Conservation (phyloP, 2,113 vertebrate genomes). For the Machaerirhynchus nigripectus region DNA sequence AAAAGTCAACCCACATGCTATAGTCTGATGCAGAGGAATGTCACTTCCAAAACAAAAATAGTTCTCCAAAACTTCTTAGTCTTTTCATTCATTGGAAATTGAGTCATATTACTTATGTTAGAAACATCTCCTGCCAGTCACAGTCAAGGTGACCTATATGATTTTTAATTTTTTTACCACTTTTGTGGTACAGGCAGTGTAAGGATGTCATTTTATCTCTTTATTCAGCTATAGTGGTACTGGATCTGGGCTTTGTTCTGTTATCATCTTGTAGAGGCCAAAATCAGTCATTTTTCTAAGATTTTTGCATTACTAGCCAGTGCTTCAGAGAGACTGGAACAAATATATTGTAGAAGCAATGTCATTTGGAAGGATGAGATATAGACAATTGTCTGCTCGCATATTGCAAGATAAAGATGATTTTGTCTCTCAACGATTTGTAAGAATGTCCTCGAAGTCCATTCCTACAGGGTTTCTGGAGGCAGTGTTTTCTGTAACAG, state of each 20-base stretch:
- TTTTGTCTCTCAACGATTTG: neutral
- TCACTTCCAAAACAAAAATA: neutral
- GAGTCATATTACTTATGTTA: neutral
- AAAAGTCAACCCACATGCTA: neutral
- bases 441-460: neutral
- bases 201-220: neutral
- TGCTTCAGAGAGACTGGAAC: neutral
- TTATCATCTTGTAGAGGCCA: neutral
- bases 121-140: neutral
- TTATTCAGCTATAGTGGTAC: neutral
- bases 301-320: neutral
- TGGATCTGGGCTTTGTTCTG: neutral
- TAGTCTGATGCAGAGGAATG: neutral
- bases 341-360: neutral
- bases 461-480: neutral
- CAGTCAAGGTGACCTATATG: neutral
- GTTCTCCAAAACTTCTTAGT: neutral
- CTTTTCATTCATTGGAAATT: neutral
- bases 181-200: neutral
- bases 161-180: neutral
- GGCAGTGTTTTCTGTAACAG: neutral
- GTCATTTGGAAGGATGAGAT: neutral
- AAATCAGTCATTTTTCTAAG: neutral
- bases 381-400: slow-evolving; percentile 31
- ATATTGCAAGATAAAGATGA: slow-evolving; percentile 3